These are phyloP conservation scores for Hyposmocoma kahamanoa DNA, from an alignment of 1,140 invertebrate species.

Conservation along the genomic window DNA sequence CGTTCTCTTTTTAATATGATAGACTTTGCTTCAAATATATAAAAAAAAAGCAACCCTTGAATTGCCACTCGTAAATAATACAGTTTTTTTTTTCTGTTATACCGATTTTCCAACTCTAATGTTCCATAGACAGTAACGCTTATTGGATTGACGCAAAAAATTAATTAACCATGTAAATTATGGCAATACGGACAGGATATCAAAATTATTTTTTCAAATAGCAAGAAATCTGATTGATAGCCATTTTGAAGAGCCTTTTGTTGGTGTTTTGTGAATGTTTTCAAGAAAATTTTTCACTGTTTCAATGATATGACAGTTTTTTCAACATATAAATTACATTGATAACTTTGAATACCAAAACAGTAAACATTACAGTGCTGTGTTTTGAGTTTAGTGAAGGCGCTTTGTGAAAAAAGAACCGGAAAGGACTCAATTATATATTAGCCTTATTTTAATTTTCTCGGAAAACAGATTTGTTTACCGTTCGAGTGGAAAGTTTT, in stretches of 20 bases:
- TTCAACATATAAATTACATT: slow-evolving; percentile 27
- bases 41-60: too few species aligned
- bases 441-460: slow-evolving; percentile 37
- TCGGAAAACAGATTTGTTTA: slow-evolving; percentile 28
- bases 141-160: slow-evolving; percentile 3
- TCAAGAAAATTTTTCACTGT: slow-evolving; percentile 52
- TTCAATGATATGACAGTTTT: slow-evolving; percentile 37
- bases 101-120: too few species aligned
- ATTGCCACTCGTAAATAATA: too few species aligned
- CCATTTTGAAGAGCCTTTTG: slow-evolving; percentile 73
- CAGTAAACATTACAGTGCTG: slow-evolving; percentile 23
- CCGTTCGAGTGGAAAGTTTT: slow-evolving; percentile 24
- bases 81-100: too few species aligned
- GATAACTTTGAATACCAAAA: slow-evolving; percentile 21
- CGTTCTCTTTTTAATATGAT: too few species aligned
- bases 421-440: slow-evolving; percentile 52
- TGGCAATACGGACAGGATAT: slow-evolving; percentile 71
- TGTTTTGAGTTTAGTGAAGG: slow-evolving; percentile 58
- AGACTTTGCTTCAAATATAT: too few species aligned
- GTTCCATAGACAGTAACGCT: slow-evolving; percentile 18
- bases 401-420: slow-evolving; percentile 63
- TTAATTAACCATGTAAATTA: not conserved
- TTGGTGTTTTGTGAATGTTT: slow-evolving; percentile 74
- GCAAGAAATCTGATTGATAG: slow-evolving; percentile 68
- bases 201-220: slow-evolving; percentile 63